These are phyloP conservation scores for Pachyramphus minor DNA, from an alignment of 2,113 vertebrate genomes.

Conservation along the genomic window DNA sequence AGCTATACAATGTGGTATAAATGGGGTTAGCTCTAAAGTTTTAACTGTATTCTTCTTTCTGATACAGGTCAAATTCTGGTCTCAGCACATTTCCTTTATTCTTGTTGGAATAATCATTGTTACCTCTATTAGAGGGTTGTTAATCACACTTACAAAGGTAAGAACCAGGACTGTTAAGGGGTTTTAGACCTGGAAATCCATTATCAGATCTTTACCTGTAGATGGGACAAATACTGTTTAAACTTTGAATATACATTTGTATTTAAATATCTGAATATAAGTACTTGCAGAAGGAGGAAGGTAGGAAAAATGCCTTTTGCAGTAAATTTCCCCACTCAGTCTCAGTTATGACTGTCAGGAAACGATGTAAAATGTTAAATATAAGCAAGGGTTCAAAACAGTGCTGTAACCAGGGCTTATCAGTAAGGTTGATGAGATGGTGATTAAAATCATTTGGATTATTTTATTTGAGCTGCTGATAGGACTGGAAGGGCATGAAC, in stretches of 20 bases:
- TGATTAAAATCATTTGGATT: not conserved
- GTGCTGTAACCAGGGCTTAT: not conserved
- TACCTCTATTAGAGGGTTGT: conserved; percentile 92
- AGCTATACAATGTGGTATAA: not conserved
- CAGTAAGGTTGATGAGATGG: not conserved
- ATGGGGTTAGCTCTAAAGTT: not conserved
- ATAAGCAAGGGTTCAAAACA: not conserved
- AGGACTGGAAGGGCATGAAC: not conserved
- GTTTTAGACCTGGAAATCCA: not conserved
- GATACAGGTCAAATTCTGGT: conserved; percentile 97
- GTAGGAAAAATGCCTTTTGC: not conserved
- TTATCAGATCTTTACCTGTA: not conserved
- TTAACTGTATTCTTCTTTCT: conserved; percentile 11
- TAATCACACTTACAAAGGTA: conserved; percentile 99
- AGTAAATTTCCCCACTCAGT: not conserved
- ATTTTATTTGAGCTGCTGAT: not conserved
- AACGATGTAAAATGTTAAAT: not conserved
- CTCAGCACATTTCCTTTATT: conserved; percentile 98
- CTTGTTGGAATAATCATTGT: conserved; percentile 98
- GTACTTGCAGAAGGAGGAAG: not conserved
- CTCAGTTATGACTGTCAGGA: not conserved
- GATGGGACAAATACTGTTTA: not conserved
- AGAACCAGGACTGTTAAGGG: not conserved
- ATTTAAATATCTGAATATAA: not conserved
- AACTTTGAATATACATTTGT: not conserved